Conservation (phyloP, 2,797 vertebrate species). For the Sebastes aleutianus region DNA sequence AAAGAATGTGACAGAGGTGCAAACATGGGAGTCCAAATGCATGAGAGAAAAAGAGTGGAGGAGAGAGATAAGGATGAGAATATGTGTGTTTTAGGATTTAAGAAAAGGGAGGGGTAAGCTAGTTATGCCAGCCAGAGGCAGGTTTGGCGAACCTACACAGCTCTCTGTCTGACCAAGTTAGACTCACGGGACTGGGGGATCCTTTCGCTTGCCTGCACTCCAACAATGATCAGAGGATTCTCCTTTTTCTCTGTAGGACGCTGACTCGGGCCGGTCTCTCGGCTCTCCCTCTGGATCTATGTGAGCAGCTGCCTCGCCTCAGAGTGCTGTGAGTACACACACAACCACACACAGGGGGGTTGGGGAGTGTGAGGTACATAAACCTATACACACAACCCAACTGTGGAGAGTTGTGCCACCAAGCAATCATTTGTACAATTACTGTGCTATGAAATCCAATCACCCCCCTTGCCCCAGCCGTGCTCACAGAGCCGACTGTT, state of each 20-base stretch:
- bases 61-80: conserved; percentile 5
- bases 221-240: conserved; percentile 63
- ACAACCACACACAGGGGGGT: not conserved
- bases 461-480: not conserved
- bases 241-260: conserved; percentile 81
- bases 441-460: conserved; percentile 60
- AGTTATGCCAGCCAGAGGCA: conserved; percentile 57
- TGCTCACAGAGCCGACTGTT: conserved; percentile 41
- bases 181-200: conserved; percentile 43
- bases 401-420: conserved; percentile 27
- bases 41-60: not conserved
- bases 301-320: conserved; percentile 92
- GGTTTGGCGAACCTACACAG: conserved; percentile 57
- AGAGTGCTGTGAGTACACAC: conserved; percentile 89
- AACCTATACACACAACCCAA: conserved; percentile 52
- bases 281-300: conserved; percentile 88
- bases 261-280: conserved; percentile 90
- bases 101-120: conserved; percentile 28
- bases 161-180: conserved; percentile 60
- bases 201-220: conserved; percentile 54
- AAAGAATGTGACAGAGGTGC: conserved; percentile 6
- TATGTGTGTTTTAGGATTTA: conserved; percentile 40
- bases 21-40: not conserved
- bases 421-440: conserved; percentile 48
- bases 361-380: conserved; percentile 29